Conservation (phyloP, 2,888 invertebrate species). For the Bellardia bayeri region DNA sequence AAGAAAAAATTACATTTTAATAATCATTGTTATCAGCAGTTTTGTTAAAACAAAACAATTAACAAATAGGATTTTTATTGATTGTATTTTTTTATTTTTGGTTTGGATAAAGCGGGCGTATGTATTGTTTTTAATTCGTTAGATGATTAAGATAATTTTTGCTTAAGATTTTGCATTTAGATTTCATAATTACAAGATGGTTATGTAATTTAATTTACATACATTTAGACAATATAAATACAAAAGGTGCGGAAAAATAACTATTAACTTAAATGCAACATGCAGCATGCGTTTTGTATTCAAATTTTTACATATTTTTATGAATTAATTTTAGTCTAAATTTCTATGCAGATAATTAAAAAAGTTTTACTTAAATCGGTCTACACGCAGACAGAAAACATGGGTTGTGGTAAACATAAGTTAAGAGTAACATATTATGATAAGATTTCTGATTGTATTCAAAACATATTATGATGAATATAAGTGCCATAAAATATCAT, state of each 20-base stretch:
- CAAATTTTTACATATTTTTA: constrained; percentile 1
- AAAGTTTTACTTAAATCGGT: neutral
- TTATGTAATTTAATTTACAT: neutral
- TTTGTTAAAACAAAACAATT: neutral
- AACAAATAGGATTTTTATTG: neutral
- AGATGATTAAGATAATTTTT: neutral
- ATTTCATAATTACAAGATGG: neutral
- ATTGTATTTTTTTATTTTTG: neutral
- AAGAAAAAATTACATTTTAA: constrained; percentile 44
- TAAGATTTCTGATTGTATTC: too few species aligned
- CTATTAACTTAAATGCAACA: constrained; percentile 34
- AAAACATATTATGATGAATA: too few species aligned
- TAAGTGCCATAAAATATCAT: too few species aligned
- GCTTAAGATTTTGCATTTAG: neutral
- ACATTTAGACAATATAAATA: neutral
- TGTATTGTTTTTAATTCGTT: neutral
- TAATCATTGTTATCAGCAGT: constrained; percentile 1
- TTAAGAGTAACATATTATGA: too few species aligned
- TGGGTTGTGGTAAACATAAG: too few species aligned
- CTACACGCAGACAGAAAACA: too few species aligned
- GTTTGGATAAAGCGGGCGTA: neutral
- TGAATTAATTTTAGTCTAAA: neutral
- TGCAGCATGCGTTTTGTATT: constrained; percentile 18
- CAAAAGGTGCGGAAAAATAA: too few species aligned
- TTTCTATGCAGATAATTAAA: too few species aligned